Evolutionary conservation across 2,113 vertebrate genomes (phyloP).

Genomic region (Tenebrosternarchus preto): DNA sequence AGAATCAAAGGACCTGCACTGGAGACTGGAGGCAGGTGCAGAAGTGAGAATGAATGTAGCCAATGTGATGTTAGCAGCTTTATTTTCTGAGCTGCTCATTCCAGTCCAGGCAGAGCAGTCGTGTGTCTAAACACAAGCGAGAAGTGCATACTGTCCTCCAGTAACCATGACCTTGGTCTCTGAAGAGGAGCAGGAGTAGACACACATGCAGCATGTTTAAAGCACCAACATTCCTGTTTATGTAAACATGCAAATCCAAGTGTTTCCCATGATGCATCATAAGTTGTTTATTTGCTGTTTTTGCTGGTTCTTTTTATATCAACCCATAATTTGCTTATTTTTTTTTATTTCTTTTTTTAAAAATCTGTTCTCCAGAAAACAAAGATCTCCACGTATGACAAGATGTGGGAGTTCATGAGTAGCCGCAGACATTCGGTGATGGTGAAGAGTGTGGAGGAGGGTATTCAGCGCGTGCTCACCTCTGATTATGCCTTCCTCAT

Average conservation of each 20-base stretch:
- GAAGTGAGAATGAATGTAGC: not conserved
- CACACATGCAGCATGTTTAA: not conserved
- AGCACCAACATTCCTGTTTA: not conserved
- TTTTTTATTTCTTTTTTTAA: too few species aligned
- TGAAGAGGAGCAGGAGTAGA: conserved; percentile 3
- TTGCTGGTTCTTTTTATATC: conserved; percentile 4
- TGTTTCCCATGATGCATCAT: conserved; percentile 18
- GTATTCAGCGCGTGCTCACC: conserved; percentile 93
- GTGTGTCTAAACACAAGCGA: not conserved
- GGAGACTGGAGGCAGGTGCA: not conserved
- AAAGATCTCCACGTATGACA: conserved; percentile 98
- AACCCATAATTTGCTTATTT: conserved; percentile 15
- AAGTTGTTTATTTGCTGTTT: not conserved
- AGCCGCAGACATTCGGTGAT: conserved; percentile 94
- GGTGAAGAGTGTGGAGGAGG: conserved; percentile 95
- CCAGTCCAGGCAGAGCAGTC: not conserved
- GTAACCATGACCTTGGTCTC: not conserved
- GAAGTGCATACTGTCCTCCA: not conserved
- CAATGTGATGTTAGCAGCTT: not conserved
- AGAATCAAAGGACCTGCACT: not conserved
- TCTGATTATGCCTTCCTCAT: conserved; percentile 98
- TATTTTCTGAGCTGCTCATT: not conserved
- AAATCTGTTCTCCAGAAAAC: conserved; percentile 84
- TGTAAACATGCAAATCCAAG: conserved; percentile 8
- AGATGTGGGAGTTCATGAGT: conserved; percentile 99